These are phyloP conservation scores for Poecilus cupreus DNA, from an alignment of 2,888 invertebrate genomes.

Conservation along the genomic window DNA sequence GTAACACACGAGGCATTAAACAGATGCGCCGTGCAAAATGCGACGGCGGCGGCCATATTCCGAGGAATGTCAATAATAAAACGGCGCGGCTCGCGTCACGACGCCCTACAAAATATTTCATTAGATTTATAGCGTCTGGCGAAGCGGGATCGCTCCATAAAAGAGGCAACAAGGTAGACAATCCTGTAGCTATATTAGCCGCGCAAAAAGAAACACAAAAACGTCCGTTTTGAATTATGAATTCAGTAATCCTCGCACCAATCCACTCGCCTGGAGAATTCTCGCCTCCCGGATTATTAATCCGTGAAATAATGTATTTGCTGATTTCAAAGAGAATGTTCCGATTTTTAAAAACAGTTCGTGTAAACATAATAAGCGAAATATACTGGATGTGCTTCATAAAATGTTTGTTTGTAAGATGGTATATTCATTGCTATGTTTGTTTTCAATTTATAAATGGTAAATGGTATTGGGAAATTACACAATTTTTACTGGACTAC, in stretches of 20 bases:
- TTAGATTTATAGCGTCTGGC: constrained; percentile 45
- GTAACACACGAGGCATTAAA: constrained; percentile 46
- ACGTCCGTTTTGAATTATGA: constrained; percentile 41
- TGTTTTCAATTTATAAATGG: not conserved
- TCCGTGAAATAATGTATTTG: constrained; percentile 1
- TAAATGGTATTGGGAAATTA: not conserved
- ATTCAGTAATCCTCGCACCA: constrained; percentile 22
- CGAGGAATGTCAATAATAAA: constrained; percentile 46
- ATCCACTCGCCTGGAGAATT: not conserved
- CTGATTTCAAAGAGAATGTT: not conserved
- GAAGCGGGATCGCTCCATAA: constrained; percentile 35
- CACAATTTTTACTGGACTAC: not conserved
- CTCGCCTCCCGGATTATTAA: not conserved
- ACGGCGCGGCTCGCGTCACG: constrained; percentile 23
- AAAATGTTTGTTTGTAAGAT: too few relatives aligned
- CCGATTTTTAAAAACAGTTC: not conserved
- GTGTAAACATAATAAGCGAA: not conserved
- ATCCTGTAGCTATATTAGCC: constrained; percentile 41
- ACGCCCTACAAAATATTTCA: constrained; percentile 48
- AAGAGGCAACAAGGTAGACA: constrained; percentile 46
- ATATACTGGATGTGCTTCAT: too few relatives aligned
- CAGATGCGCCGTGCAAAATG: constrained; percentile 37
- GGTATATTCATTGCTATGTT: not conserved
- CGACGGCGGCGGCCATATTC: constrained; percentile 21
- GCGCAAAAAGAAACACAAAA: constrained; percentile 27